Base-by-base conservation (phyloP, 2,113 vertebrate species). In the Gallinago media region DNA sequence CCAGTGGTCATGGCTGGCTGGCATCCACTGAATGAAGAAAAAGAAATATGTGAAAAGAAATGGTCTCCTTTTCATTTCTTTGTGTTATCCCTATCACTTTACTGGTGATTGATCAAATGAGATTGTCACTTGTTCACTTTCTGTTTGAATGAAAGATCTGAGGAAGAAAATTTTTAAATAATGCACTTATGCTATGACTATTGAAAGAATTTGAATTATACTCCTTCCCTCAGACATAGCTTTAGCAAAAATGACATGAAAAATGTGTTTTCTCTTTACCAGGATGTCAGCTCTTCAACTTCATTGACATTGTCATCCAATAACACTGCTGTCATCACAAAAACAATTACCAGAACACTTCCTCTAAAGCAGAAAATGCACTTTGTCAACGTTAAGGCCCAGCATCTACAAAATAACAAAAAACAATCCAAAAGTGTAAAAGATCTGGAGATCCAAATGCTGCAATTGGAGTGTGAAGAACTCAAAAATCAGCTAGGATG, bases 381-480 rank as follows among this genome's bases (percentile, higher is more conserved):
- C 42, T 70, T 76, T 26, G 46, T 73, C 54, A 79, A 68, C 22
- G 59, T 42, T 26, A 76, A 82, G 12, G 32, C 82, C 27, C 88
- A 73, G 21, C 66, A 92, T 7, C 70, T 66, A 29, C 89, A 66
- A 56, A 92, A 47, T 17, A 50, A 16, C 18, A 55, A 34, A 34
- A 85, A 88, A 31, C 65, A 80, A 5, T 8, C 71, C 20, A 3
- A 46, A 62, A 70, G 31, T 15, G 32, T 29, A 8, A 90, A 94
- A 65, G 95, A 94, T 59, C 15, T 93, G 68, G 95, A 96, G 75
- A 92, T 92, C 32, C 82, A 82, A 0, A 47, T 91, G 40, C 90
- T 97, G 63, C 97, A 95, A 73, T 42, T 88, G 23, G 94, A 92
- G 38, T 77, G 92, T 2, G 84, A 97, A 62, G 92, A 96, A 8